Evolutionary conservation across 2,797 vertebrate genomes (phyloP).

Genomic region (Phoeniculus purpureus): DNA sequence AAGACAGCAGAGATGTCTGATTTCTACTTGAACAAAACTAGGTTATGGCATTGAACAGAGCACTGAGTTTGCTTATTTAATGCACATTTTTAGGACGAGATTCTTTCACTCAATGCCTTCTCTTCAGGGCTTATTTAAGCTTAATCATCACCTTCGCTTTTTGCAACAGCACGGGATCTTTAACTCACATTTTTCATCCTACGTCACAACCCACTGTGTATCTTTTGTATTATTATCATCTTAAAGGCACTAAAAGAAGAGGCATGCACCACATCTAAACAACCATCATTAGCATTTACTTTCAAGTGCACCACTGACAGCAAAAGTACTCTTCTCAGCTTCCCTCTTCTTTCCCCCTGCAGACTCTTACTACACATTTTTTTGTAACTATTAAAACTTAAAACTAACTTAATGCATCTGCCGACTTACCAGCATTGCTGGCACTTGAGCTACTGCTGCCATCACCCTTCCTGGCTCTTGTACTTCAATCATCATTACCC

Average conservation of each 20-base stretch:
- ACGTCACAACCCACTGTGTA: background rate
- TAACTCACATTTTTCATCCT: background rate
- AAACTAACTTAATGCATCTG: background rate
- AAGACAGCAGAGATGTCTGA: background rate
- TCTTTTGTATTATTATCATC: conserved; percentile 37
- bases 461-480: background rate
- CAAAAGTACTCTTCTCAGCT: background rate
- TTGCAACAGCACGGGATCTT: background rate
- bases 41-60: background rate
- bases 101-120: background rate
- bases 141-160: background rate
- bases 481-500: conserved; percentile 64
- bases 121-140: background rate
- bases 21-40: background rate
- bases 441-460: background rate
- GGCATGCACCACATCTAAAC: background rate
- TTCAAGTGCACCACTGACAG: conserved; percentile 15
- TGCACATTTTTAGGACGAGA: background rate
- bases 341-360: background rate
- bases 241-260: conserved; percentile 31
- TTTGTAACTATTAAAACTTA: background rate
- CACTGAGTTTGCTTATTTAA: background rate
- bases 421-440: background rate
- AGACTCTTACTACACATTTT: background rate
- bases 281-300: conserved; percentile 32